Conservation (phyloP, 1,140 invertebrate genomes). For the Trichonephila inaurata region DNA sequence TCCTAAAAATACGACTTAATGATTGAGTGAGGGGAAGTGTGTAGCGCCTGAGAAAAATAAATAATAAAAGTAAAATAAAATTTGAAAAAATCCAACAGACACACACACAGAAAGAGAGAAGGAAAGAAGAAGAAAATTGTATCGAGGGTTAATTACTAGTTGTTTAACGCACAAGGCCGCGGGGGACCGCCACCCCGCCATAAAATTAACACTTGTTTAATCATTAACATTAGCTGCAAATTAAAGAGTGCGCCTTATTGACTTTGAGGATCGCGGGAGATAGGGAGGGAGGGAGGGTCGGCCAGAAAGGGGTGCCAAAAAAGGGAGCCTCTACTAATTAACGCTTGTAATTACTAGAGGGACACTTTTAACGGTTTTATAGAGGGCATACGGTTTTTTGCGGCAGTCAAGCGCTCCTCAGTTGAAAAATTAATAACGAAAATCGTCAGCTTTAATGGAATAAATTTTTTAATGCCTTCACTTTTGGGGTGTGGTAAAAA, state of each 20-base stretch:
- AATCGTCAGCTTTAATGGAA: conserved; percentile 8
- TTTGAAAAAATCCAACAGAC: conserved; percentile 4
- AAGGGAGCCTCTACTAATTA: conserved; percentile 55
- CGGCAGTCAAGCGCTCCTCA: not conserved
- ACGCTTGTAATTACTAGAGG: conserved; percentile 21
- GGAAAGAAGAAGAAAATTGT: conserved; percentile 68
- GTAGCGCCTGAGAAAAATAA: conserved; percentile 27
- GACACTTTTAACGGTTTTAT: conserved; percentile 41
- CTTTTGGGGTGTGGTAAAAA: not conserved
- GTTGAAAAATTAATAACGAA: conserved; percentile 29
- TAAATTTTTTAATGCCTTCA: not conserved
- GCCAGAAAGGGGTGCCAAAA: conserved; percentile 14
- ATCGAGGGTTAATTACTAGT: conserved; percentile 76
- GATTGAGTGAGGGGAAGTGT: conserved; percentile 52
- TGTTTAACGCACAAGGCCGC: conserved; percentile 67
- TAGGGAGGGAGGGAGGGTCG: not conserved
- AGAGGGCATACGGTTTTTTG: not conserved
- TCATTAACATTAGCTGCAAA: conserved; percentile 76
- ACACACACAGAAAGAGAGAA: not conserved
- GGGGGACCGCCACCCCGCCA: conserved; percentile 66
- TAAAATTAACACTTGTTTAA: conserved; percentile 77
- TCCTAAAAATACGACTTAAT: conserved; percentile 73
- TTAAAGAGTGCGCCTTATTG: conserved; percentile 75
- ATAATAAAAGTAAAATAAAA: conserved; percentile 32
- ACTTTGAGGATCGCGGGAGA: conserved; percentile 58